Base-by-base conservation (phyloP, 1,140 invertebrate species). In the Oreohelix idahoensis region DNA sequence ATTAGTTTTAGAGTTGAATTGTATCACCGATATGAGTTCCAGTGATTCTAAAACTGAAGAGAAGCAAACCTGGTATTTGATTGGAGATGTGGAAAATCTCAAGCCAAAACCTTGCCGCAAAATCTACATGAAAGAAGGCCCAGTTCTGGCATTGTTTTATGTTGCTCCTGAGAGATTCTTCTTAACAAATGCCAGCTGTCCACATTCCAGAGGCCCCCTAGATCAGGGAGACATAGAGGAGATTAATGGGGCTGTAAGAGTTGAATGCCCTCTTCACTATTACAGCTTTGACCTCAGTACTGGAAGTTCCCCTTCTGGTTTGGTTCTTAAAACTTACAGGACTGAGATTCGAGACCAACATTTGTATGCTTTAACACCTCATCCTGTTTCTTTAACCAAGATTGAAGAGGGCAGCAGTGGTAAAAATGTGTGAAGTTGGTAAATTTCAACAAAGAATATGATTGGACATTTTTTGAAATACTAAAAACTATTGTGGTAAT, bases 191-290 rank as follows among this genome's bases (percentile, higher is more conserved):
- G 8, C 69, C 39, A 36, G 26, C 32, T 81, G 79, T 45, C 79
- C 79, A 2, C 79, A 81, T 45, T 39, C 66, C 39, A 49, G 39
- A 23, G 79, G 79, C 8, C 79, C 79, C 0, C 79, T 81, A 32
- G 79, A 81, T 4, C 79, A 81, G 45, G 79, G 79, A 1, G 69
- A 73, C 35, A 81, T 81, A 4, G 79, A 81, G 35, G 79, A 81
- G 8, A 23, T 74, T 11, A 69, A 45, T 13, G 79, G 49, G 66
- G 35, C 4, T 2, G 26, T 39, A 20, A 11, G 42, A 26, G 42
- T 81, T 15, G 45, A 29, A 15, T 81, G 79, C 32, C 79, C 79
- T 20, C 23, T 81, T 36, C 79, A 81, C n/a, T 73, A 49, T 45
- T 81, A 49, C 45, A 81, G 66, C 39, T 81, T 81, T 81, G 79